Evolutionary conservation across 2,797 vertebrate species (phyloP).

Genomic region (Peromyscus nudipes): DNA sequence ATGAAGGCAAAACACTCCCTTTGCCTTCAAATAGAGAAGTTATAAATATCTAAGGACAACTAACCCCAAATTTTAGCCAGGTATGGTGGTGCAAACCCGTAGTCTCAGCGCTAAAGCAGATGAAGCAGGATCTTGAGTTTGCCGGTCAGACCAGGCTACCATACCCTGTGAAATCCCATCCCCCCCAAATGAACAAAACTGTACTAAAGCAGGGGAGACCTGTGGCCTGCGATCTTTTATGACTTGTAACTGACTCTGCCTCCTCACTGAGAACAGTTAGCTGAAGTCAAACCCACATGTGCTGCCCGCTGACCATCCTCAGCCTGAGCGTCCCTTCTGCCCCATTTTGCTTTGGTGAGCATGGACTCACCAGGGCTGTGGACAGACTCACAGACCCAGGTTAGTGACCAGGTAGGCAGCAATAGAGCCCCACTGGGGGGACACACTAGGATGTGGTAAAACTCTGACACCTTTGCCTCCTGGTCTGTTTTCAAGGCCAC

Average conservation of each 20-base stretch:
- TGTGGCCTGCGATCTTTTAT: not conserved
- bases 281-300: not conserved
- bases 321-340: no score
- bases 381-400: not conserved
- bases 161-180: not conserved
- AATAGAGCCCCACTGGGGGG: not conserved
- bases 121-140: no score
- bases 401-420: rapidly evolving
- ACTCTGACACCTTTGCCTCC: not conserved
- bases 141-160: no score
- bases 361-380: not conserved
- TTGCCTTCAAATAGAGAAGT: not conserved
- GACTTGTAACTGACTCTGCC: not conserved
- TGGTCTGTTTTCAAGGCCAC: constrained; percentile 26
- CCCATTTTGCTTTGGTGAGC: not conserved
- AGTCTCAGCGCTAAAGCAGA: not conserved
- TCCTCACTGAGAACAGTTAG: not conserved
- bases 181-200: not conserved
- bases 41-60: not conserved
- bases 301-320: not conserved
- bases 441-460: not conserved
- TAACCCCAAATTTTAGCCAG: not conserved
- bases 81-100: not conserved
- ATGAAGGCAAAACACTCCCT: not conserved
- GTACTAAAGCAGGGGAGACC: not conserved